Evolutionary conservation across 2,797 vertebrate species (phyloP).

Genomic region (Tangara arthus): DNA sequence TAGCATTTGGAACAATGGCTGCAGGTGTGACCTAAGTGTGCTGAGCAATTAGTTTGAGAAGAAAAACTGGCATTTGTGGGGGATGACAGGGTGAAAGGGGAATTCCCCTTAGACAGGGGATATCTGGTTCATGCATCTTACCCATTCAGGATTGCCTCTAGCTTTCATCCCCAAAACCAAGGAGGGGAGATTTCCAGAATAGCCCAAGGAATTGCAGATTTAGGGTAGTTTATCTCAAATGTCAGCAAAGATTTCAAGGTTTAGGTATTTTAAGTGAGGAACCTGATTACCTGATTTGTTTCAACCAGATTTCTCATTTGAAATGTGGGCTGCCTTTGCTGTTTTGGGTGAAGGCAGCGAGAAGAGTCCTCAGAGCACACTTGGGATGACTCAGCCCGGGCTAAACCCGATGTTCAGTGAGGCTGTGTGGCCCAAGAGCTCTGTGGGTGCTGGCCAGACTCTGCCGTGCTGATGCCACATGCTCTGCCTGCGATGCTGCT

Average conservation of each 20-base stretch:
- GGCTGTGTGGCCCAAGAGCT: not conserved
- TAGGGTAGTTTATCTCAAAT: not conserved
- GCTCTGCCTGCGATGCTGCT: not conserved
- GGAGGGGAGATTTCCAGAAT: not conserved
- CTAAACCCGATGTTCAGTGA: rapidly evolving
- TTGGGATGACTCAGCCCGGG: not conserved
- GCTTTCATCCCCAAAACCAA: not conserved
- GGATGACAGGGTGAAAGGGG: not conserved
- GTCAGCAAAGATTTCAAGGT: not conserved
- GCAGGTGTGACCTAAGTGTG: not conserved
- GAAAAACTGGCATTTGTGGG: not conserved
- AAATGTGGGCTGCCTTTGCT: not conserved
- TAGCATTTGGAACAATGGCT: not conserved
- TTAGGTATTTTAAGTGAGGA: not conserved
- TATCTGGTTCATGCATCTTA: not conserved
- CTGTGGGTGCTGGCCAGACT: rapidly evolving
- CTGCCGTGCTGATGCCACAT: not conserved
- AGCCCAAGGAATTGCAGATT: not conserved
- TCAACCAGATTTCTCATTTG: not conserved
- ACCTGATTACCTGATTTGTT: rapidly evolving
- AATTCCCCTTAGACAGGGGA: not conserved
- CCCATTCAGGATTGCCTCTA: not conserved
- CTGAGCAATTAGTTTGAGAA: not conserved
- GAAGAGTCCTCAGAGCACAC: not conserved
- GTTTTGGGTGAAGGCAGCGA: not conserved